Percentiles rank a stretch among this genome's conserved stretches.
phyloP scores from a whole-genome alignment of 2,113 vertebrate species.

The Jacana jacana region DNA sequence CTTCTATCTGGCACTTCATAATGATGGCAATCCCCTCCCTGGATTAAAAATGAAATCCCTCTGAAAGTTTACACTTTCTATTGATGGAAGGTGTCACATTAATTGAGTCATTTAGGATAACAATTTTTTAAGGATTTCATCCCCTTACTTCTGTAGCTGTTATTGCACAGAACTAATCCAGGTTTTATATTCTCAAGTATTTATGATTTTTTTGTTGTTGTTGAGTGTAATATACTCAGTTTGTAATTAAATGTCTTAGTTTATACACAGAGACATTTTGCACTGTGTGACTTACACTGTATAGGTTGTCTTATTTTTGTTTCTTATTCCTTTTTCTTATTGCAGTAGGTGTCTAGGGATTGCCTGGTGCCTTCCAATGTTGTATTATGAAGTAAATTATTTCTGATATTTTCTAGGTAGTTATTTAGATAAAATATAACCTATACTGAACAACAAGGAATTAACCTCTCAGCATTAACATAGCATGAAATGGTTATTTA shows the following conservation, averaged over 20 bases:
- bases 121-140: background rate
- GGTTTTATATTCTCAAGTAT: background rate
- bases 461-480: background rate
- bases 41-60: background rate
- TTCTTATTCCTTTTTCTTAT: background rate
- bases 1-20: background rate
- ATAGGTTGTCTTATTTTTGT: background rate
- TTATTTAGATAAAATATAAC: background rate
- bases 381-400: background rate
- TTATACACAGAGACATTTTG: background rate
- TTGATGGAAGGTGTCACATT: background rate
- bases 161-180: background rate
- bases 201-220: background rate
- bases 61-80: background rate
- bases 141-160: background rate
- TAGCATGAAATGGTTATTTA: background rate
- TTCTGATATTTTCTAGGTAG: background rate
- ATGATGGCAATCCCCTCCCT: background rate
- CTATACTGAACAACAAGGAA: background rate
- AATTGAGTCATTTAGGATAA: constrained; percentile 4
- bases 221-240: background rate
- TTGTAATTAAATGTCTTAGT: background rate
- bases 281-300: background rate
- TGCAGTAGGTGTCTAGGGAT: background rate
- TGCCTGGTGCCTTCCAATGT: background rate